Evolutionary conservation across 2,113 vertebrate species (phyloP), one percentile per base, ranked within the genome.

Genomic region (Tringa solitaria): DNA sequence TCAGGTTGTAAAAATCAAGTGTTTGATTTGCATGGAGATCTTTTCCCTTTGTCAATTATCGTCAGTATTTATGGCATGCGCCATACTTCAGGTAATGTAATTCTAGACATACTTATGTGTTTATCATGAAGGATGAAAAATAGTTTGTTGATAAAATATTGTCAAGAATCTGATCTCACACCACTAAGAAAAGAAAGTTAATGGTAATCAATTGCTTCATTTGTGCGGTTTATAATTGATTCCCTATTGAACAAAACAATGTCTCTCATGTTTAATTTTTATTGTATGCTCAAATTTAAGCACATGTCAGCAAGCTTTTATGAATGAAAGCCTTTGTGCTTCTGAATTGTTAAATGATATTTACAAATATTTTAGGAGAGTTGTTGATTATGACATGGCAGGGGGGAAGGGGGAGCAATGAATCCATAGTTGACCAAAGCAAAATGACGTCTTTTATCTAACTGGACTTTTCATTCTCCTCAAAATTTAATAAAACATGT

Each of bases 401-500:
- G 8, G 37, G 61, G 7, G 8, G 6, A 23, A 35, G 41, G 48
- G 9, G 22, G 22, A 84, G 59, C 24, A 27, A 60, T 64, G 79
- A 94, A 84, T 93, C 50, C 21, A 74, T 33, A 73, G 37, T 8
- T 73, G 41, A 80, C 39, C 37, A 84, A 69, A 76, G 17, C 26
- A 83, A 61, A 90, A 76, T 65, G 1, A 45, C 75, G 22, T 61
- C 28, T 93, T 84, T 64, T 73, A 70, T 48, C 57, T 41, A 88
- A 68, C 30, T 76, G 67, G 77, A 39, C 22, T 83, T 83, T 80
- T 79, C 35, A 82, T 60, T 72, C 26, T 73, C 51, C 63, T 83
- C 45, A 45, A 75, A 90, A 92, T 94, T 92, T 91, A 88, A 81
- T 91, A 84, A 88, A 95, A 78, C 48, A 45, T 27, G 41, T 77